Evolutionary conservation across 2,797 vertebrate genomes (phyloP), one percentile per base, ranked within the genome.

Genomic region (Macropodus opercularis): DNA sequence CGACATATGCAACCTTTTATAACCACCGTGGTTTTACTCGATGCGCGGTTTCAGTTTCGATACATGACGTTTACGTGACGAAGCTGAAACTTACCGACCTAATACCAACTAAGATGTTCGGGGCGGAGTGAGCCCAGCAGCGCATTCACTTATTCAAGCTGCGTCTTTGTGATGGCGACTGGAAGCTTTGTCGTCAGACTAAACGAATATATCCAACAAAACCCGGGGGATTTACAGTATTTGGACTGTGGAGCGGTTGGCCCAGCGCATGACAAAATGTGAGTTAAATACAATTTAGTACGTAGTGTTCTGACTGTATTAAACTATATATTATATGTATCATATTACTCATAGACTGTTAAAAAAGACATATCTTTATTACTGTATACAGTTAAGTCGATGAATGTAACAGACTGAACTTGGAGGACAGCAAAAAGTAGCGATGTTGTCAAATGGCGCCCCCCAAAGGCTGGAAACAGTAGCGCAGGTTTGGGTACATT

Each of bases 231-330:
- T 0, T 5, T 83, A 3, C 0, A 0, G 0, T 92, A 24, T 48
- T 71, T 84, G 0, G 72, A 68, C 0, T 14, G 66, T 0, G 14
- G 8, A 0, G 22, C 22, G 0, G 15, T 4, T 0, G 90, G 90
- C 0, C 81, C 63, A 0, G 81, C 53, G 3, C 87, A 89, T 21
- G 55, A 38, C 3, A 75, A 67, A 44, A 84, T 23, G 91, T 92
- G 51, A 80, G 89, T 77, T 34, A 0, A 8, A 24, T 3, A n/a
- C n/a, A n/a, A n/a, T n/a, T n/a, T n/a, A n/a, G n/a, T n/a, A n/a
- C n/a, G n/a, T n/a, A n/a, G n/a, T n/a, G n/a, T n/a, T n/a, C n/a
- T n/a, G n/a, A n/a, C n/a, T n/a, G n/a, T n/a, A n/a, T n/a, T n/a
- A n/a, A n/a, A n/a, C n/a, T n/a, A n/a, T n/a, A n/a, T n/a, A n/a